These are phyloP conservation scores for Simalia tracyae DNA, from an alignment of 2,797 vertebrate genomes.

Conservation along the genomic window DNA sequence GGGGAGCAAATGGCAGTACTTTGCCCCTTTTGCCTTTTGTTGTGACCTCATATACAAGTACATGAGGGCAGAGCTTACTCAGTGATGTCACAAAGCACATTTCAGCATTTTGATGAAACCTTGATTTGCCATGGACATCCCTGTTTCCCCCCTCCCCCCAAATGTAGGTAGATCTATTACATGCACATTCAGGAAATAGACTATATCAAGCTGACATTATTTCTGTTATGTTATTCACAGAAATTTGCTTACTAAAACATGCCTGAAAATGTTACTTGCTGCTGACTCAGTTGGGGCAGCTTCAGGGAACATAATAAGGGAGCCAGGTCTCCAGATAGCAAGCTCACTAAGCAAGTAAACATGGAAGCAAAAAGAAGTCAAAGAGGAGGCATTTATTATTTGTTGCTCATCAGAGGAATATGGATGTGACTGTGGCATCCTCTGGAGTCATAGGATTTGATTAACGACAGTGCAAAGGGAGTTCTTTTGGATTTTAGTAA, in stretches of 20 bases:
- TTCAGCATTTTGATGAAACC: background rate
- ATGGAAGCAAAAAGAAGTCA: background rate
- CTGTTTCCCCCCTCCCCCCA: fast-evolving
- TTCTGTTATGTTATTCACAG: background rate
- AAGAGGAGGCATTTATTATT: background rate
- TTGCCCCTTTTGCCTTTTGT: background rate
- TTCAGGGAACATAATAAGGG: background rate
- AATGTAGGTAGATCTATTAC: background rate
- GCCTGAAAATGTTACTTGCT: background rate
- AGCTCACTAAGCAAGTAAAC: background rate
- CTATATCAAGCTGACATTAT: background rate
- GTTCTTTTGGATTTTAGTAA: too few relatives aligned
- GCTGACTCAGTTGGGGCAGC: background rate
- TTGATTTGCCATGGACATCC: background rate
- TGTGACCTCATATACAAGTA: background rate
- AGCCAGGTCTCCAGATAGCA: background rate
- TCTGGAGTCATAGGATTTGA: background rate
- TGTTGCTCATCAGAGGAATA: background rate
- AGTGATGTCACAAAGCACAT: background rate
- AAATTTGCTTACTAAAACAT: background rate
- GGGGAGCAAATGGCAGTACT: background rate
- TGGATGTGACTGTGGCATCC: background rate
- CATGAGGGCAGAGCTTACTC: background rate
- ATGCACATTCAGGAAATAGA: background rate
- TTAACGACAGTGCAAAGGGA: too few relatives aligned